phyloP scores from a whole-genome alignment of 2,797 vertebrate species.

The Perdix hodgsoniae region DNA sequence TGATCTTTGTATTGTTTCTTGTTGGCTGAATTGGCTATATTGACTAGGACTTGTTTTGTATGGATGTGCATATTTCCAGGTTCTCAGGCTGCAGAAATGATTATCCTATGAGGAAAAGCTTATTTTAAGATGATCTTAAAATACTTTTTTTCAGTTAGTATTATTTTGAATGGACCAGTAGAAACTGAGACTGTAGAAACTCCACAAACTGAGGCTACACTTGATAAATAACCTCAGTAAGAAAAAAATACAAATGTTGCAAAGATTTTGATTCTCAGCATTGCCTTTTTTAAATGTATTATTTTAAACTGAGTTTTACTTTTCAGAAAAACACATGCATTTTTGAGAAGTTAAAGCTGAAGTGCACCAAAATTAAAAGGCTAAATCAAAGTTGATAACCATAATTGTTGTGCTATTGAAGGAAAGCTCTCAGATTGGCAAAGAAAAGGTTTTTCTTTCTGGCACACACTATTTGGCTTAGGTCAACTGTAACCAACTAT shows the following conservation, averaged over 20 bases:
- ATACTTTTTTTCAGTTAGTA: neutral
- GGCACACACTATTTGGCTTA: neutral
- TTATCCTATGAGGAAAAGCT: neutral
- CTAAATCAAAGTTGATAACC: neutral
- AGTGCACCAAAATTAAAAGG: neutral
- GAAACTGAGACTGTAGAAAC: too few relatives aligned
- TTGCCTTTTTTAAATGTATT: neutral
- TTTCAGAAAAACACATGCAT: neutral
- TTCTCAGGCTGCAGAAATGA: neutral
- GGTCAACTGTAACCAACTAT: neutral
- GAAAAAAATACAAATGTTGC: neutral
- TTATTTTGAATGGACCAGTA: rapidly evolving
- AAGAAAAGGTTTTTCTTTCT: neutral
- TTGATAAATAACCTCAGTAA: neutral
- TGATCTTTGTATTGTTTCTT: neutral
- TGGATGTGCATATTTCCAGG: neutral
- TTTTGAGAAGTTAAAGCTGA: neutral
- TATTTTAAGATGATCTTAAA: neutral
- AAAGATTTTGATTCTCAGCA: neutral
- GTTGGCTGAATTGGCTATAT: neutral
- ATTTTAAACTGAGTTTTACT: neutral
- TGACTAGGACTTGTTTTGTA: neutral
- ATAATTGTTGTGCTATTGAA: neutral
- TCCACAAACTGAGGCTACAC: neutral
- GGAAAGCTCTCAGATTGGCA: neutral